These are phyloP conservation scores for Ceratosolen fusciceps DNA, from an alignment of 1,140 invertebrate genomes.

Conservation along the genomic window DNA sequence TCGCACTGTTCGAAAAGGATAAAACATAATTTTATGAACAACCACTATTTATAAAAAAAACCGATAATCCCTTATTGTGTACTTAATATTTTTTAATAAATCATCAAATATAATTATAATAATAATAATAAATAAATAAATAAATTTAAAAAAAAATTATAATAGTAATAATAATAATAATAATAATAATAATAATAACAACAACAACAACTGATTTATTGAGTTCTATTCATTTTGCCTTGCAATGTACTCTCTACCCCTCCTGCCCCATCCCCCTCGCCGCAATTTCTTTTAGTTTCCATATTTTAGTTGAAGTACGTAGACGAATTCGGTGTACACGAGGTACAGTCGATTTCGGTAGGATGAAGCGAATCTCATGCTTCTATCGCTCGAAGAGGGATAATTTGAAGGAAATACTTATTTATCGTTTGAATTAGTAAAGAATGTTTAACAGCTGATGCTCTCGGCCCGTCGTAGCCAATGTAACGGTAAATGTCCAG, in stretches of 20 bases:
- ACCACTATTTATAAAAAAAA: conserved; percentile 34
- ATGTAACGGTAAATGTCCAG: background rate
- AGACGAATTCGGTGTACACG: no score
- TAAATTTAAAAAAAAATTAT: no score
- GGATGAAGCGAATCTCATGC: background rate
- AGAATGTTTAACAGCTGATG: background rate
- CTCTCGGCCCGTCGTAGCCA: background rate
- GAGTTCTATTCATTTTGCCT: background rate
- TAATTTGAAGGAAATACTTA: background rate
- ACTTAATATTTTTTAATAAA: conserved; percentile 42
- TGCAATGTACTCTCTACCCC: no score
- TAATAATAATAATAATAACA: background rate
- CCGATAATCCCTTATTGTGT: conserved; percentile 40
- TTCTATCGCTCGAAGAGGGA: background rate
- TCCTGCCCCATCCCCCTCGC: no score
- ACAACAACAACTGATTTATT: background rate
- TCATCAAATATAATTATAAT: background rate
- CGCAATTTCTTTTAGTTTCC: background rate
- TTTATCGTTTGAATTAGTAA: background rate
- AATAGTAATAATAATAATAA: background rate
- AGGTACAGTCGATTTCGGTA: no score
- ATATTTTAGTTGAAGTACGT: no score
- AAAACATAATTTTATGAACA: conserved; percentile 32
- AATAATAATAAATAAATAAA: background rate
- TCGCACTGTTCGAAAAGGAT: background rate